phyloP scores from a whole-genome alignment of 1,140 invertebrate species.

The Drosophila mojavensis region DNA sequence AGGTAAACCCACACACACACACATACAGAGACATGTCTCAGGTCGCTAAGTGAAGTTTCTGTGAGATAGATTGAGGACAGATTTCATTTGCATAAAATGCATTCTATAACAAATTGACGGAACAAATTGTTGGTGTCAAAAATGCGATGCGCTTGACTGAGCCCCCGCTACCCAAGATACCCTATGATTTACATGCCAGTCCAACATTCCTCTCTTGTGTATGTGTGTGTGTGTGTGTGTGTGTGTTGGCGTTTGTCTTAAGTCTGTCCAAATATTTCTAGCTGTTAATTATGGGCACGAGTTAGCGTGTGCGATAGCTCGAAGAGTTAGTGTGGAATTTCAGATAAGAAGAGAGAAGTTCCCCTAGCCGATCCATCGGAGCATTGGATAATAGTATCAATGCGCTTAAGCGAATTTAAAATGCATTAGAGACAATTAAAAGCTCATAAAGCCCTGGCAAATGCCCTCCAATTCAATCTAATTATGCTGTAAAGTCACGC shows the following conservation, averaged over 20 bases:
- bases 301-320: conserved; percentile 59
- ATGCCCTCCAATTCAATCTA: conserved; percentile 38
- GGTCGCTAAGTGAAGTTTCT: conserved; percentile 16
- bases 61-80: conserved; percentile 65
- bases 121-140: conserved; percentile 78
- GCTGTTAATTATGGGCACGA: conserved; percentile 78
- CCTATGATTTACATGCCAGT: conserved; percentile 47
- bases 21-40: not conserved
- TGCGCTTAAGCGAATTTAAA: conserved; percentile 50
- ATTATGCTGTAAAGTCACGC: conserved; percentile 76
- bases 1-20: not conserved
- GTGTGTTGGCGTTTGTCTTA: conserved; percentile 38
- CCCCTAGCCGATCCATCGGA: not conserved
- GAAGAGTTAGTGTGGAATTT: conserved; percentile 11
- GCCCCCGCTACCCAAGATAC: not conserved
- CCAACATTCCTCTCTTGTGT: not conserved
- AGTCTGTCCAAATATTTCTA: conserved; percentile 77
- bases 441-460: conserved; percentile 53
- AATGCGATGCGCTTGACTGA: conserved; percentile 22
- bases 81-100: conserved; percentile 79
- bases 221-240: too few species aligned
- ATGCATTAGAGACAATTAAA: conserved; percentile 73
- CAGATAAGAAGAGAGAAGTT: not conserved
- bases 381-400: not conserved
- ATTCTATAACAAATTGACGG: conserved; percentile 67